Evolutionary conservation across 2,113 vertebrate genomes (phyloP).

Genomic region (Lipophrys pholis): DNA sequence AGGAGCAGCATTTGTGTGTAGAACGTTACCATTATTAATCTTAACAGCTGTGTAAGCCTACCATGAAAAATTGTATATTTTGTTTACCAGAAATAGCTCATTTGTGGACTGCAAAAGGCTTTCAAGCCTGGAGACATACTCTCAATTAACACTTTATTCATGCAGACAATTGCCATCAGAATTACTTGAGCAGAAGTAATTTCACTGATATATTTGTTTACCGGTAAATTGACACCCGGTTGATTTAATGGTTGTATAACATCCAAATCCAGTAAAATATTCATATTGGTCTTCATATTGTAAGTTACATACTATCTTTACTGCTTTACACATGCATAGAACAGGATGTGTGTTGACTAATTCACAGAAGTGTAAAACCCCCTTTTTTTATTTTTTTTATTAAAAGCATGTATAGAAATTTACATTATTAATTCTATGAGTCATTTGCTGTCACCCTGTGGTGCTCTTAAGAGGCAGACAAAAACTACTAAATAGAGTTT

Average conservation of each 20-base stretch:
- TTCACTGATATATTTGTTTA: constrained; percentile 1
- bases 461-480: constrained; percentile 16
- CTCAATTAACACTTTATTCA: constrained; percentile 6
- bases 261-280: neutral
- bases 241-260: neutral
- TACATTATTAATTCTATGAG: constrained; percentile 15
- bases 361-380: no score
- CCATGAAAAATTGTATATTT: constrained; percentile 18
- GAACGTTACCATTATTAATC: constrained; percentile 5
- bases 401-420: constrained; percentile 24
- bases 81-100: constrained; percentile 6
- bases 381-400: no score
- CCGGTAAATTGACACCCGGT: neutral
- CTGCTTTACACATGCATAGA: no score
- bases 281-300: neutral
- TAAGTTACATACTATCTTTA: neutral
- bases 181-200: neutral
- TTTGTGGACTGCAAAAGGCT: constrained; percentile 9
- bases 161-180: constrained; percentile 1
- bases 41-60: neutral
- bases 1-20: neutral
- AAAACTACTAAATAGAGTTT: constrained; percentile 5
- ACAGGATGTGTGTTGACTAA: no score
- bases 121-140: neutral
- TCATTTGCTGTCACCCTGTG: constrained; percentile 9